Base-by-base conservation (phyloP, 2,113 vertebrate genomes). In the Prietella phreatophila region DNA sequence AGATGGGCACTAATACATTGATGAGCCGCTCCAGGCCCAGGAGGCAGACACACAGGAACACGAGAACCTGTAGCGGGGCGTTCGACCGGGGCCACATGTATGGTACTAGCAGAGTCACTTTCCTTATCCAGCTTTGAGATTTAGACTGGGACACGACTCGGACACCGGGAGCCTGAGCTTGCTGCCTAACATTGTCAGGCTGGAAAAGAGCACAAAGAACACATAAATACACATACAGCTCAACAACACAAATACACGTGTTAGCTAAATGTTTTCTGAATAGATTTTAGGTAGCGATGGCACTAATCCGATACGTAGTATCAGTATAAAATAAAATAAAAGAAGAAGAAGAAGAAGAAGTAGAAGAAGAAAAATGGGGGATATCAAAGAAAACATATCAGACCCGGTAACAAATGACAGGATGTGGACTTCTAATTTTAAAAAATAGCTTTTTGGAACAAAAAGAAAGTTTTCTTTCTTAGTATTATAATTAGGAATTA, bases 1-100 rank as follows among this genome's bases (percentile, higher is more conserved):
- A 98, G 91, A 99, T 94, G 1, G 97, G 97, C 47, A 99, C 97
- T 0, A 98, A 96, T 84, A 98, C 95, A 0, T 98, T 98, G 73
- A 99, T 93, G 85, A 92, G 95, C 0, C 97, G 88, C 87, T 98
- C 97, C 61, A 96, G 76, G 0, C 93, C 95, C 93, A 98, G 95
- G 79, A 99, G 95, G 0, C 90, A 91, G 85, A 97, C 90, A 90
- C 97, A 98, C 85, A 97, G 89, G 67, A 98, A 90, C 88, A 98
- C 97, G 2, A 97, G 91, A 1, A 90, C 89, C 93, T 98, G 97
- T 82, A 99, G 95, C 1, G 86, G 71, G 0, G 83, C 47, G n/a
- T 90, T 95, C 75, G 95, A 95, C 65, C 25, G 91, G 0, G 97
- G 97, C 97, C 97, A 98, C 86, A 98, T 91, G 83, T 97, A 97